Base-by-base conservation (phyloP, 1,140 invertebrate species). In the Leptoteleia sp. region DNA sequence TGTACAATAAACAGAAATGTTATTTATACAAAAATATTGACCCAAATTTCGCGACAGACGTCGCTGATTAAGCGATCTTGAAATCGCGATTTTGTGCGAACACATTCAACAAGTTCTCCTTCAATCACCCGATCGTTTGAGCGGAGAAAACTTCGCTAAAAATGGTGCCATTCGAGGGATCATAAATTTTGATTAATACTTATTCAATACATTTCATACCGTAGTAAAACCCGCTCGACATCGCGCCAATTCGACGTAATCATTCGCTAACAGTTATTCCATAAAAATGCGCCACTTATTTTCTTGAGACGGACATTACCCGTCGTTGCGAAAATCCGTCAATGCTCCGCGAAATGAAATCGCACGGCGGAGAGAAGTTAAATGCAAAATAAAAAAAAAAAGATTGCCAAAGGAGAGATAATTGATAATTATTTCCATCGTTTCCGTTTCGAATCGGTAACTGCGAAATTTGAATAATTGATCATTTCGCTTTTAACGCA, bases 151-250 rank as follows among this genome's bases (percentile, higher is more conserved):
- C 35, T 65, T 35, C 3, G 12, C 37, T 67, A 50, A 67, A 55
- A 55, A 67, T 55, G 40, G 43, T 13, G 50, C 31, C 31, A 57
- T 68, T 48, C 4, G 15, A 57, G 52, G 40, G 57, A 57, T 57
- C 50, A 59, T 70, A 70, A 70, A 70, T 70, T 59, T 70, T 59
- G 42, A 70, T 70, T 70, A 70, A 70, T 70, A 70, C 65, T 57
- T 70, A 70, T 70, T 70, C 65, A 50, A 70, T 59, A 70, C 65
- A 59, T 70, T 59, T 57, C 15, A 59, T 29, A 27, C 16, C 43
- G 35, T 15, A 42, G 16, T 70, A 70, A 70, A 70, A 59, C 16
- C 43, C 33, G 40, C 42, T 50, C 54, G 54, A 59, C 48, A 35
- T 17, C 38, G 38, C 12, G 17, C 48, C 47, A 64, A 45, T 50